Base-by-base conservation (phyloP, 2,113 vertebrate species). In the Tympanuchus pallidicinctus region DNA sequence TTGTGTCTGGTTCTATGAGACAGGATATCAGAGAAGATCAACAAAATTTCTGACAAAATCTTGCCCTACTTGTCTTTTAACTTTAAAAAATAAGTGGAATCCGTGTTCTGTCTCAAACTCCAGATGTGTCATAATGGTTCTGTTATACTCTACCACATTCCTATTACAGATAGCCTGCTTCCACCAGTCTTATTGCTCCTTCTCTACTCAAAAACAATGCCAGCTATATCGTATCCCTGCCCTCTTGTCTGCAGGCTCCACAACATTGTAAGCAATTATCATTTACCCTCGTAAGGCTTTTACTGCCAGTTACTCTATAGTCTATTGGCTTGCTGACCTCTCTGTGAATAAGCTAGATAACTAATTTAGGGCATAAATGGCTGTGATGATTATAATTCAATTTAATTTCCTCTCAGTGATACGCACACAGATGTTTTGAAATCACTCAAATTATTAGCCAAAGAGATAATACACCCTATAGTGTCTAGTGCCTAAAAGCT, bases 351-450 rank as follows among this genome's bases (percentile, higher is more conserved):
- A 90, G 71, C 64, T 86, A 86, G 75, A 92, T 65, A 95, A 93
- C 89, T 94, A 95, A 94, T 95, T 93, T 86, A 92, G 63, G 70
- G 38, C 66, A 70, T 81, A 95, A 92, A 77, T 94, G 69, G 72
- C 25, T 75, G 81, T 83, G 88, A 84, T 92, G 95, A 94, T 96
- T 95, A 88, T 45, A 87, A 82, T 88, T 83, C 79, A 89, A 86
- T 95, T 95, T 80, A 86, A 95, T 96, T 96, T 95, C 71, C 83
- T 94, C 81, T 90, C 60, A 96, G 63, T 69, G 73, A 87, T 93
- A 89, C 70, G 92, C 76, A 70, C 61, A 45, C 94, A 84, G 63
- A 45, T 92, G 20, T 85, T 96, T 95, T 40, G 70, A 75, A 87
- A 70, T 48, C 38, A 79, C 36, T 82, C 75, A 88, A 92, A 78